Conservation (phyloP, 2,113 vertebrate species). For the Paedocypris sp. region DNA sequence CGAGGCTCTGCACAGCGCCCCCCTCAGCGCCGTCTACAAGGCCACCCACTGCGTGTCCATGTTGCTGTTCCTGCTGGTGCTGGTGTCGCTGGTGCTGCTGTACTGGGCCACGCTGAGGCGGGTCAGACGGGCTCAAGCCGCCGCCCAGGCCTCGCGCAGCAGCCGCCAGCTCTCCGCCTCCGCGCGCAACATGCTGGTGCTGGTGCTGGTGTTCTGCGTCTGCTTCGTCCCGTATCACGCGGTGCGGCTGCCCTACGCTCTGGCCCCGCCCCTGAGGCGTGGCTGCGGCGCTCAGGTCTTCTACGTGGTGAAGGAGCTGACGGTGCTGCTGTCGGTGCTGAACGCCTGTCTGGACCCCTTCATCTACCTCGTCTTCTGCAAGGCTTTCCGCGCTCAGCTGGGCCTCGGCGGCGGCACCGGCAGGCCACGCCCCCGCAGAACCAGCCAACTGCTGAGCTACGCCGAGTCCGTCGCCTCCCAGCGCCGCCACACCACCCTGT, state of each 20-base stretch:
- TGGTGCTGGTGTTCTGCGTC: conserved; percentile 55
- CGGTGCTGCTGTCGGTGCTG: conserved; percentile 43
- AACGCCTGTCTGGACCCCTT: conserved; percentile 62
- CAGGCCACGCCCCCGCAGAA: neutral
- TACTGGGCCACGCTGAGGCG: conserved; percentile 41
- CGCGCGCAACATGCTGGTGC: conserved; percentile 50
- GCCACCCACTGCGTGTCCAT: conserved; percentile 31
- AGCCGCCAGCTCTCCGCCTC: conserved; percentile 39
- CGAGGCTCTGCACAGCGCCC: conserved; percentile 15
- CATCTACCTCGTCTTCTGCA: conserved; percentile 60
- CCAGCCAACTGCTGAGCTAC: conserved; percentile 8
- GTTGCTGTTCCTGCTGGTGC: conserved; percentile 43
- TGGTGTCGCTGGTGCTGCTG: conserved; percentile 45
- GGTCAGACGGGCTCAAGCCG: conserved; percentile 28
- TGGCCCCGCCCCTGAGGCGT: conserved; percentile 4
- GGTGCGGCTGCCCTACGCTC: conserved; percentile 51
- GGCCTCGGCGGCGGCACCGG: neutral
- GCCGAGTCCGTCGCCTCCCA: too few species aligned
- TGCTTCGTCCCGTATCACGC: conserved; percentile 63
- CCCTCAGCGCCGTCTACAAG: conserved; percentile 29
- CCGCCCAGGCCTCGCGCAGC: neutral
- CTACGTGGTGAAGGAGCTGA: conserved; percentile 51
- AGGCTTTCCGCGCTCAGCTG: conserved; percentile 47
- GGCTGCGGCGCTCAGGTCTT: conserved; percentile 5
- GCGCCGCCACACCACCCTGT: too few species aligned